These are phyloP conservation scores for Gonioctena quinquepunctata DNA, from an alignment of 1,140 invertebrate genomes.

Conservation along the genomic window DNA sequence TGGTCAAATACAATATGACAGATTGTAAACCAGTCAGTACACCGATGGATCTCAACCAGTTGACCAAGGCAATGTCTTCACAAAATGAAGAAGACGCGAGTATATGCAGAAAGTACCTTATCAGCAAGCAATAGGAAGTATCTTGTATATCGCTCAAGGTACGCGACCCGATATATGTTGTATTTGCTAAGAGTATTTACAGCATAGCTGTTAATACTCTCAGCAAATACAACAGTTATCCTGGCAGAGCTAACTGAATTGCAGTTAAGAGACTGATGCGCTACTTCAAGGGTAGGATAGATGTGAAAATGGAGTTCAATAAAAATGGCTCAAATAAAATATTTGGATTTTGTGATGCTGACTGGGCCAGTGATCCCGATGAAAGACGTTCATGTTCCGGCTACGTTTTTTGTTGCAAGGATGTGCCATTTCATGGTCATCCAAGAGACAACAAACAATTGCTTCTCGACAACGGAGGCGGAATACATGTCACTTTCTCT, in stretches of 20 bases:
- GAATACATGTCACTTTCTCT: too few relatives aligned
- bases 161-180: neutral
- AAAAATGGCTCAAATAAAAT: neutral
- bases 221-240: neutral
- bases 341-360: neutral
- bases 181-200: neutral
- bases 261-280: neutral
- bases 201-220: neutral
- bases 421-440: too few relatives aligned
- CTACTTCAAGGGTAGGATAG: neutral
- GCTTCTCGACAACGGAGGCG: too few relatives aligned
- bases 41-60: too few relatives aligned
- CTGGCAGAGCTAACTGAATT: neutral
- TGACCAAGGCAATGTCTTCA: too few relatives aligned
- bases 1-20: too few relatives aligned
- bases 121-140: constrained; percentile 1
- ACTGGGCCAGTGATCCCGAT: neutral
- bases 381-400: neutral
- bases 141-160: neutral
- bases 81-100: too few relatives aligned
- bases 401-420: too few relatives aligned
- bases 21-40: too few relatives aligned
- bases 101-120: constrained; percentile 14
- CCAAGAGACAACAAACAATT: too few relatives aligned
- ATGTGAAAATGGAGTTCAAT: neutral